Evolutionary conservation across 2,113 vertebrate species (phyloP), one percentile per base, ranked within the genome.

Genomic region (Spea bombifrons): DNA sequence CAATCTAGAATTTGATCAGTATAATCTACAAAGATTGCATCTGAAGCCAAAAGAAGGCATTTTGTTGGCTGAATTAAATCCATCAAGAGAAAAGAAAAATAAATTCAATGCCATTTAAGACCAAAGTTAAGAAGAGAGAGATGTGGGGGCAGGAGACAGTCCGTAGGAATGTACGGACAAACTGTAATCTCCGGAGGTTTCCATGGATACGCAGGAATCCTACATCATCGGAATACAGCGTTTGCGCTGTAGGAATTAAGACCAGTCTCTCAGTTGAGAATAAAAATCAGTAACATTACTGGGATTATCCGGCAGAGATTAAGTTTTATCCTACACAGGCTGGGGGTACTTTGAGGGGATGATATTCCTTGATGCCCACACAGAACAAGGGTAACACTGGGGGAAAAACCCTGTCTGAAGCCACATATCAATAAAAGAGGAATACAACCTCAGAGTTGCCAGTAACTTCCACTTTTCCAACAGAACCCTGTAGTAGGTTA

Each of bases 151-250:
- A 68, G 68, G n/a, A 57, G 71, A 53, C 48, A 72, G 61, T 65
- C 76, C 77, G 46, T 49, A 66, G 75, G 66, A 77, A 77, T 66
- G 77, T 53, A 67, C 71, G 47, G 78, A 73, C 55, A 80, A 47
- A 67, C 48, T 73, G 61, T 73, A 80, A 73, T 80, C 71, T 66
- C 78, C 71, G n/a, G n/a, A 67, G 9, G 78, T 80, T 80, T 30
- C 78, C 65, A 80, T 80, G 78, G 78, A 74, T 61, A 80, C 71
- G 45, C 71, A 73, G 78, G 78, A 66, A 70, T 77, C 75, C 75
- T 69, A 55, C 53, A 77, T 77, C 75, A 68, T 48, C 44, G 66
- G 75, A 10, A 70, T 44, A 79, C 61, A 46, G 63, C 16, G 63
- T 52, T 73, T 64, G 50, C 49, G 53, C 64, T 44, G 64, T 59